These are phyloP conservation scores for Cephus sareptanus DNA, from an alignment of 2,888 invertebrate species.

Conservation along the genomic window DNA sequence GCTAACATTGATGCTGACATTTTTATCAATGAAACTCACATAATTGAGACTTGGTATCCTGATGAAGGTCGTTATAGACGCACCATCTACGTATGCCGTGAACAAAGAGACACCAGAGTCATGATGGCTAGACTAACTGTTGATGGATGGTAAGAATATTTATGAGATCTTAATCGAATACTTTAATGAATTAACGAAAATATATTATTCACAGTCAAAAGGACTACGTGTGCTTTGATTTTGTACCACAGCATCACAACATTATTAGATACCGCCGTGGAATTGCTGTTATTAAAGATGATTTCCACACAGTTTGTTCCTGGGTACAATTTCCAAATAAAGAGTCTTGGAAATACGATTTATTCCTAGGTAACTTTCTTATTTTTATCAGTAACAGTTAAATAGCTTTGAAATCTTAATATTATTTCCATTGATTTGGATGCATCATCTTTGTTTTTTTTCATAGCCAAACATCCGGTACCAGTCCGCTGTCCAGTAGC, in stretches of 20 bases:
- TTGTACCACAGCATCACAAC: conserved; percentile 95
- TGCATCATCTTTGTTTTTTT: not conserved
- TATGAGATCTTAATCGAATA: not conserved
- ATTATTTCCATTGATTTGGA: not conserved
- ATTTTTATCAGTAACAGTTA: not conserved
- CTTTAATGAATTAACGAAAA: not conserved
- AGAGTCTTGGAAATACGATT: conserved; percentile 87
- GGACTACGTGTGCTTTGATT: conserved; percentile 97
- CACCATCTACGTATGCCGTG: conserved; percentile 94
- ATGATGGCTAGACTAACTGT: conserved; percentile 98
- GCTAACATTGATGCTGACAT: conserved; percentile 97
- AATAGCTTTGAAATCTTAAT: not conserved
- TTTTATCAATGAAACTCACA: conserved; percentile 94
- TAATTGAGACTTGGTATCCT: conserved; percentile 94
- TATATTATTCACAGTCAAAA: conserved; percentile 80
- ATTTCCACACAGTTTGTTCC: conserved; percentile 93
- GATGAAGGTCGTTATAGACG: conserved; percentile 88
- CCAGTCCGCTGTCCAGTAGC: conserved; percentile 96
- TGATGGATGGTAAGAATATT: conserved; percentile 81
- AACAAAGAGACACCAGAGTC: conserved; percentile 88
- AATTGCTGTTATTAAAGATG: conserved; percentile 87
- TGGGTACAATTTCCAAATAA: conserved; percentile 92
- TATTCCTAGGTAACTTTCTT: conserved; percentile 72
- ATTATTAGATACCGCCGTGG: conserved; percentile 92
- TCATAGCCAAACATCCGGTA: conserved; percentile 82